Base-by-base conservation (phyloP, 1,140 invertebrate species). In the Dysdera silvatica region DNA sequence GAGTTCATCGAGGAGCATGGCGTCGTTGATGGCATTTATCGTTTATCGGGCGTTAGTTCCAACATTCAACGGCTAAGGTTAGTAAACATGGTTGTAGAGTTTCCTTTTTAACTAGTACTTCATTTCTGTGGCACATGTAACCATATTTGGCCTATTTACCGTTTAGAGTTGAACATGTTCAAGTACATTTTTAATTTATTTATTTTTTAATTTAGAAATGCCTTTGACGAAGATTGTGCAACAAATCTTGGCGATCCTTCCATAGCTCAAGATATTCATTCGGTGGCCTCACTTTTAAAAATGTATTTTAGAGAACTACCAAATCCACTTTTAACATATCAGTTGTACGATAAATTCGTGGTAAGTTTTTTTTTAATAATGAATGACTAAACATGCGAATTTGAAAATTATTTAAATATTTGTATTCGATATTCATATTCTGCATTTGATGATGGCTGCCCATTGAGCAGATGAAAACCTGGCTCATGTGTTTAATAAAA, bases 251-350 rank as follows among this genome's bases (percentile, higher is more conserved):
- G 82, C 56, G 84, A 87, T 64, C 87, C 90, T 65, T 83, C 72
- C 18, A 78, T 79, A 55, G 68, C 80, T 6, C 85, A 92, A 71
- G 95, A 98, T 77, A 95, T 98, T 60, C 95, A 98, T 80, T 94
- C 91, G 62, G 91, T 98, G 14, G 92, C 93, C 16, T 96, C 92
- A 6, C 77, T 98, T 28, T 80, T 98, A 16, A 98, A 98, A 80
- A 95, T 95, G 89, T 98, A 98, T 77, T 97, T 98, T 78, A 82
- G 91, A 57, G 95, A 98, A 76, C 79, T 98, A 26, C 95, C 95
- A 0, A 98, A 98, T 82, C 95, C 95, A 16, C 80, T 98, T 26
- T 93, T 95, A 77, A 98, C 95, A 24, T 98, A 96, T 78, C 94
- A 98, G 73, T 81, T 97, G 37, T 98, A 98, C 78, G 88, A 94